Base-by-base conservation (phyloP, 2,797 vertebrate species). In the Mormyrops boulengeri region DNA sequence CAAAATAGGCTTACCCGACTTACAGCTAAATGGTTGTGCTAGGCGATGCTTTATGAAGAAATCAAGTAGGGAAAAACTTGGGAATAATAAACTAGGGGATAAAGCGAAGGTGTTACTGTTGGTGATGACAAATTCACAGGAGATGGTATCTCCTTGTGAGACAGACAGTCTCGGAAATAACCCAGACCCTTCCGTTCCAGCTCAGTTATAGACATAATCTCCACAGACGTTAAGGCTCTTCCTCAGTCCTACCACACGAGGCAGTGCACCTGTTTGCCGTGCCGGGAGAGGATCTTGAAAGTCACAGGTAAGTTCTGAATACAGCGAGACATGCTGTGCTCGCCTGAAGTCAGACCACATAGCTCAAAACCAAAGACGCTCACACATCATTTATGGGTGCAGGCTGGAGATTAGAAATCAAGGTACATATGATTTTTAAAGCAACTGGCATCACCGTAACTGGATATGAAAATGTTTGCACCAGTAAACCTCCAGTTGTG, bases 1-100 rank as follows among this genome's bases (percentile, higher is more conserved):
- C 90, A 92, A 93, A 91, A 90, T 55, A 62, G 88, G 85, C 89
- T 91, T 92, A 89, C 88, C 89, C 88, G 90, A 89, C 73, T 90
- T 90, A 38, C 53, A 88, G 77, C 88, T 91, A 91, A 91, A 91
- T 69, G 88, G 77, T 85, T 82, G 50, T 47, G 80, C 90, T 89
- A 85, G 77, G 85, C 90, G 62, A 88, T 52, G 62, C 89, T 91
- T 73, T 55, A 87, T 90, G 60, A 22, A 38, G 85, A 90, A 90
- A 88, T 47, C 44, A 89, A 80, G 49, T 38, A 26, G 38, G 47
- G 85, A 77, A 66, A 77, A 89, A 80, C 50, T 17, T 89, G 87
- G 14, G 47, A 41, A 49, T 34, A 88, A 38, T 77, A 57, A 87
- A 57, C 73, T 66, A 87, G 7, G 85, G 19, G 60, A 38, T 55